Percentiles rank a stretch among this genome's conserved stretches.
Conservation (phyloP, 2,113 vertebrate species). For the Otis tarda region DNA sequence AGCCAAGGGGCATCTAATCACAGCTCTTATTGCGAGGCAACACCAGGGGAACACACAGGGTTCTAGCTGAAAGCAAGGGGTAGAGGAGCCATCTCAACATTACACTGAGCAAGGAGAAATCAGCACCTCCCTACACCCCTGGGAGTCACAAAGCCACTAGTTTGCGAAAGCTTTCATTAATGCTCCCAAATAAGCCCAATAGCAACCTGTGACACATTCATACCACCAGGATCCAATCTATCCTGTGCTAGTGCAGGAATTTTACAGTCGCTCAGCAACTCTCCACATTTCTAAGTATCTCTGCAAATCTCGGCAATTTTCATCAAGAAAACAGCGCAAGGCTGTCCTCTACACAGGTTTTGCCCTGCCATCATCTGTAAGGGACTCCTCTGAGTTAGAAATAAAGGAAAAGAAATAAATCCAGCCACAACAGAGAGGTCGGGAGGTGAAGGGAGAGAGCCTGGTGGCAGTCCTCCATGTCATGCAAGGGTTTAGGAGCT, state of each 20-base stretch:
- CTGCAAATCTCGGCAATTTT: background rate
- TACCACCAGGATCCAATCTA: background rate
- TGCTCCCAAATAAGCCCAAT: accelerated
- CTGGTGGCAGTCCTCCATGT: background rate
- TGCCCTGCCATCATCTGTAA: background rate
- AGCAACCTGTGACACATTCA: background rate
- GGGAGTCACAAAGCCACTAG: background rate
- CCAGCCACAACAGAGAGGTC: background rate
- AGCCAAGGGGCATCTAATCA: background rate
- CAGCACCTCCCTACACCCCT: background rate
- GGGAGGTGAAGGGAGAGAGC: background rate
- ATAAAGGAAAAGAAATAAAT: background rate
- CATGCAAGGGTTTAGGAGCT: background rate
- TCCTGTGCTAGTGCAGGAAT: background rate
- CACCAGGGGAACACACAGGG: background rate
- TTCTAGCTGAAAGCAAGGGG: background rate
- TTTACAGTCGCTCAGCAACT: background rate
- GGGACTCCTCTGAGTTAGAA: background rate
- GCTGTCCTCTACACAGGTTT: background rate
- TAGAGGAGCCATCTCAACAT: background rate
- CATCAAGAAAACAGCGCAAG: background rate
- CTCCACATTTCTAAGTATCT: accelerated
- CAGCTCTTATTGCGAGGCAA: background rate
- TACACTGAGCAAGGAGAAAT: background rate
- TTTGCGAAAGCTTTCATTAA: background rate